Base-by-base conservation (phyloP, 2,797 vertebrate species). In the Cyclura pinguis region DNA sequence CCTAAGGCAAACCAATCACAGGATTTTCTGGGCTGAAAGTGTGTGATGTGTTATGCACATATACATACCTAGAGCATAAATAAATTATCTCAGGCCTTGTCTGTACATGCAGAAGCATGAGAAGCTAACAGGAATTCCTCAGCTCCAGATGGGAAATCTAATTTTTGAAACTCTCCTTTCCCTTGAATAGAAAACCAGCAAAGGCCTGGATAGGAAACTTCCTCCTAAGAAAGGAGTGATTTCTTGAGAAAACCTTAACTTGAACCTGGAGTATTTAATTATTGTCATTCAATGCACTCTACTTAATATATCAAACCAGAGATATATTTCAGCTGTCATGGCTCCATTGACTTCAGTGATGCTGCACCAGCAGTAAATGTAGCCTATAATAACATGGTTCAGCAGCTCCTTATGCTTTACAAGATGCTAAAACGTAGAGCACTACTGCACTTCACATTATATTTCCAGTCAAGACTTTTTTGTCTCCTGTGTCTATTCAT, bases 321-420 rank as follows among this genome's bases (percentile, higher is more conserved):
- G 50, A 81, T 82, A 29, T 69, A 69, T 69, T 42, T 42, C 72
- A 55, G 24, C 10, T 59, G 38, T 59, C n/a, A 73, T 47, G n/a
- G 74, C 38, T 50, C 69, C 80, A 74, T 32, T 88, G 87, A 82
- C 52, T 88, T 59, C 38, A 83, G 4, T 50, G 69, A 62, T 83
- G 69, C 80, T 59, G 74, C 74, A 74, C 18, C 80, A 88, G 87
- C 80, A 88, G 81, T 81, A 88, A 88, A 83, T 74, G 67, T 74
- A 82, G 18, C 80, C 80, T 74, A 52, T 47, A 74, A 73, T 88
- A 88, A 83, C 80, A 88, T 88, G 87, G 87, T 83, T 88, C 69
- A 83, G 13, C 80, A 59, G 10, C 29, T 59, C 55, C 72, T 73
- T 88, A 73, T 88, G 78, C 52, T 83, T 83, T 88, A 42, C 80